Evolutionary conservation across 2,888 invertebrate genomes (phyloP), one percentile per base, ranked within the genome.

Genomic region (Argynnis bischoffii): DNA sequence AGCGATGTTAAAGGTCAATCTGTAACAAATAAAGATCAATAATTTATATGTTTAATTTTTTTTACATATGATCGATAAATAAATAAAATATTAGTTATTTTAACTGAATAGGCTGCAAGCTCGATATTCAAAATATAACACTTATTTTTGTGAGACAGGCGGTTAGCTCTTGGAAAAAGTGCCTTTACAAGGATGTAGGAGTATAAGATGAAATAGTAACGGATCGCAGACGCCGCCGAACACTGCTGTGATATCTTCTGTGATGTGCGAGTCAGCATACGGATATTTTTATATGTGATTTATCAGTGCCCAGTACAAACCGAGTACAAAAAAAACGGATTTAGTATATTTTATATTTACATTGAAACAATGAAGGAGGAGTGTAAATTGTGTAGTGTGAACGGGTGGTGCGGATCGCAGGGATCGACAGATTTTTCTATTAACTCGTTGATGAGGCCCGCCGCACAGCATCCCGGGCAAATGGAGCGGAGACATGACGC

Each of bases 201-300:
- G 55, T 55, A 63, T 66, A 31, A 65, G 56, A 69, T 69, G 67
- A 64, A 70, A 69, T 50, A 64, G 70, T 71, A 70, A 74, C 75
- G 81, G 79, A 84, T 84, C 82, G 78, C 84, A 85, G 85, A 83
- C 83, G 83, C 75, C 75, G 81, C 82, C 78, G 88, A 88, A 87
- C 83, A 82, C 85, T 83, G 88, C 91, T 92, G 92, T 92, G 92
- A 92, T 92, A 92, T 71, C 81, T 85, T 82, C 90, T 92, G 92
- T 92, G 92, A 92, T 92, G 89, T 86, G 90, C 84, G 85, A 86
- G 81, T 84, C 82, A 87, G 84, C 85, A 84, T 84, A 85, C 82
- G 87, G 87, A 90, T 92, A 92, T 91, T 92, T 92, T 90, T 92
- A 86, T 91, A 92, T 92, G 92, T 92, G 90, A 92, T 92, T 92